A percentile compares a stretch with the other conserved stretches of the same genome.
These are phyloP conservation scores for Drosophila tanythrix DNA, from an alignment of 2,888 invertebrate species.

Conservation along the genomic window DNA sequence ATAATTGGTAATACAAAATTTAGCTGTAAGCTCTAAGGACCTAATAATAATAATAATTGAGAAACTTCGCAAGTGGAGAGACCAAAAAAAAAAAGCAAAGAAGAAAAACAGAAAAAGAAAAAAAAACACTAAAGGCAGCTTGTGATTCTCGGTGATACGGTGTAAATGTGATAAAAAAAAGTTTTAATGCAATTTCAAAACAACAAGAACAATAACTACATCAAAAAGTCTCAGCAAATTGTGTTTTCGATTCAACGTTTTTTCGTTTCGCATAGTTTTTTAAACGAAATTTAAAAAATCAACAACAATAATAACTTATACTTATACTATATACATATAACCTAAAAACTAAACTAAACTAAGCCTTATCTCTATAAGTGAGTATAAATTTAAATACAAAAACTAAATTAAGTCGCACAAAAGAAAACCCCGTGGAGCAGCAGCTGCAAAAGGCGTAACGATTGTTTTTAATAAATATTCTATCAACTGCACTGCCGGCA, in stretches of 20 bases:
- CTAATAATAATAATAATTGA: conserved; percentile 54
- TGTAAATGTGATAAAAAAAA: conserved; percentile 79
- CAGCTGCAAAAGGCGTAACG: conserved; percentile 44
- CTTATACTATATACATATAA: conserved; percentile 57
- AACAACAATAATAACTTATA: conserved; percentile 66
- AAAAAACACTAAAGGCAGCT: conserved; percentile 61
- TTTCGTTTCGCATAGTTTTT: conserved; percentile 67
- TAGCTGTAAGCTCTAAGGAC: conserved; percentile 62
- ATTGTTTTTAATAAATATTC: conserved; percentile 50
- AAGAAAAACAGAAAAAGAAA: not conserved
- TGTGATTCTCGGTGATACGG: conserved; percentile 81
- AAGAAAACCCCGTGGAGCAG: conserved; percentile 25
- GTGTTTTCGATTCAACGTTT: conserved; percentile 67
- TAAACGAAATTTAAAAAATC: conserved; percentile 35
- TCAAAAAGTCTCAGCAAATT: conserved; percentile 45
- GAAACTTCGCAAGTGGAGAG: conserved; percentile 74
- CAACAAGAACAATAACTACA: conserved; percentile 34
- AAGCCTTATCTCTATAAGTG: conserved; percentile 72
- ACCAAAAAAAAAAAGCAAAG: conserved; percentile 44
- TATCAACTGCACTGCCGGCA: conserved; percentile 80
- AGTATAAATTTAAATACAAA: conserved; percentile 20
- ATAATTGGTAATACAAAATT: conserved; percentile 35
- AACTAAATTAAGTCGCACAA: conserved; percentile 69
- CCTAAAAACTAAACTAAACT: conserved; percentile 46
- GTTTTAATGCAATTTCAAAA: conserved; percentile 67